Conservation (phyloP, 2,797 vertebrate genomes). For the Leucoraja ocellata region DNA sequence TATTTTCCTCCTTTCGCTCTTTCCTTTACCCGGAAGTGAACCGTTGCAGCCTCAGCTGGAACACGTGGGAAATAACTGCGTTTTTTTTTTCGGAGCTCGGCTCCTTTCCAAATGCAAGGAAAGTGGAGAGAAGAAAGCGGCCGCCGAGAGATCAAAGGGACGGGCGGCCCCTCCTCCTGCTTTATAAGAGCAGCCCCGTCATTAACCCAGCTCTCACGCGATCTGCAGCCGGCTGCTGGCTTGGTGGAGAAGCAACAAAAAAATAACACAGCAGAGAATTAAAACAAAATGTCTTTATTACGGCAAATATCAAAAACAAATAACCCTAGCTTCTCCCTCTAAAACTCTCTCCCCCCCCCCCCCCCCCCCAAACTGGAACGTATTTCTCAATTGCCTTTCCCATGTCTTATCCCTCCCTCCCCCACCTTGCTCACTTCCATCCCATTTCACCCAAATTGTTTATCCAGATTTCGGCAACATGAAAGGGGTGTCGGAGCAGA, state of each 20-base stretch:
- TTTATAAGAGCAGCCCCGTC: constrained; percentile 70
- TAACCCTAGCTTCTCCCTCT: not conserved
- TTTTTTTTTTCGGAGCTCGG: constrained; percentile 63
- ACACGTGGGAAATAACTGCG: constrained; percentile 79
- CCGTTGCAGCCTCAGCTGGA: constrained; percentile 85
- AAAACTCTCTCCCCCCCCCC: not conserved
- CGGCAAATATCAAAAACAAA: not conserved
- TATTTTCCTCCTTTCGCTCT: not conserved
- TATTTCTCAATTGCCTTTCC: not conserved
- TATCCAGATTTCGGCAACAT: constrained; percentile 19
- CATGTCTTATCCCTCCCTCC: not conserved
- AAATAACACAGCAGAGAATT: not conserved
- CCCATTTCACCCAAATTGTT: not conserved
- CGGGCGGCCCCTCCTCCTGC: constrained; percentile 69
- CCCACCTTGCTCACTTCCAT: not conserved
- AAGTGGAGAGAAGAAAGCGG: constrained; percentile 76
- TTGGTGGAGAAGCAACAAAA: not conserved
- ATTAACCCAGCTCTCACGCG: constrained; percentile 65
- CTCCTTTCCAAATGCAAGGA: constrained; percentile 91
- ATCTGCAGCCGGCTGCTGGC: constrained; percentile 41
- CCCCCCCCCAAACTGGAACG: not conserved
- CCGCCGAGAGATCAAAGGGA: constrained; percentile 89
- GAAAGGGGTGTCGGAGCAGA: not conserved
- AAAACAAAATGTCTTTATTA: not conserved
- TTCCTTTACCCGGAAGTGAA: constrained; percentile 93